phyloP scores from a whole-genome alignment of 2,113 vertebrate species.

The Stegastes partitus region DNA sequence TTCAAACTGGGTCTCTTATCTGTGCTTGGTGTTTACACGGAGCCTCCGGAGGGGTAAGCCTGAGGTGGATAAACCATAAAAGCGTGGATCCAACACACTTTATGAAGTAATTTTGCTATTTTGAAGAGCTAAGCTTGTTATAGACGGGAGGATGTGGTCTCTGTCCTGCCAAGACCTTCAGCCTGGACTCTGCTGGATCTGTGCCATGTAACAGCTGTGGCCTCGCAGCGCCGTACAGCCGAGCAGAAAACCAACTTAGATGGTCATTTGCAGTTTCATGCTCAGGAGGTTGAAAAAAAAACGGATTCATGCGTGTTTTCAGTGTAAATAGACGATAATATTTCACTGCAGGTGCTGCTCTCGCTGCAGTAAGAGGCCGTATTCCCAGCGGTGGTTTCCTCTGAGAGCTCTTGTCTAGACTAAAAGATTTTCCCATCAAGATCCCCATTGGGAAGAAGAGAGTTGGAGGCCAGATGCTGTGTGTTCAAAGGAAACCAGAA shows the following conservation, averaged over 20 bases:
- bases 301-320: too few relatives aligned
- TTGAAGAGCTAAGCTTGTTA: not conserved
- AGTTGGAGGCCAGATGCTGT: slow-evolving; percentile 11
- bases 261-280: not conserved
- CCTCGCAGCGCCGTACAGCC: not conserved
- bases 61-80: not conserved
- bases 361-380: not conserved
- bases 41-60: not conserved
- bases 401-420: slow-evolving; percentile 33
- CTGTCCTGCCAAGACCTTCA: slow-evolving; percentile 43
- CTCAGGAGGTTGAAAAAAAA: not conserved
- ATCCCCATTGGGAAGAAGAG: not conserved
- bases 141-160: slow-evolving; percentile 26
- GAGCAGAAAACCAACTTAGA: slow-evolving; percentile 24
- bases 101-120: not conserved
- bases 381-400: slow-evolving; percentile 30
- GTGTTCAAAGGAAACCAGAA: slow-evolving; percentile 11
- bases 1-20: slow-evolving; percentile 10
- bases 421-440: slow-evolving; percentile 37
- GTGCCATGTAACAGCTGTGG: slow-evolving; percentile 54
- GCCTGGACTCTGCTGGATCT: slow-evolving; percentile 42
- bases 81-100: not conserved
- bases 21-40: not conserved
- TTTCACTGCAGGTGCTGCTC: slow-evolving; percentile 7
- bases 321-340: too few relatives aligned